phyloP scores from a whole-genome alignment of 1,140 invertebrate genomes.

The Belonocnema kinseyi region DNA sequence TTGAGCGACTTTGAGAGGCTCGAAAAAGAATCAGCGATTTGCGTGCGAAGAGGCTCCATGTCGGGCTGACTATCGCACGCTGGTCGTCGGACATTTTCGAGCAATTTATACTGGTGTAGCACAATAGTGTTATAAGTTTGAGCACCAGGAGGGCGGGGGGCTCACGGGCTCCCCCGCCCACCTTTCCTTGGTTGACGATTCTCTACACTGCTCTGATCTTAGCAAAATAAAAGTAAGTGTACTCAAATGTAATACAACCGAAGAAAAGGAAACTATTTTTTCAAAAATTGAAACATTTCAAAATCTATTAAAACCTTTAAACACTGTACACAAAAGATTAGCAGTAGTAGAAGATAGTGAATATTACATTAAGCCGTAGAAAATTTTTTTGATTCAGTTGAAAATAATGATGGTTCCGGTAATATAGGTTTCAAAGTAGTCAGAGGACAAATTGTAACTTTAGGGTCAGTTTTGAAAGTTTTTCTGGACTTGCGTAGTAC shows the following conservation, averaged over 20 bases:
- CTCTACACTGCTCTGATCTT: conserved; percentile 8
- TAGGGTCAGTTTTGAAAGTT: conserved; percentile 32
- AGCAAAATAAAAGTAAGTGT: not conserved
- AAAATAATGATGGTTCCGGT: not conserved
- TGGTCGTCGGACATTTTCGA: not conserved
- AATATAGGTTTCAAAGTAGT: conserved; percentile 33
- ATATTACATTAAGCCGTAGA: too few species aligned
- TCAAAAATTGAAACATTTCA: not conserved
- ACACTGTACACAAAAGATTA: not conserved
- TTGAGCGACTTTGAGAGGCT: too few species aligned
- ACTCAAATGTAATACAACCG: not conserved
- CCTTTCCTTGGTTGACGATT: conserved; percentile 20
- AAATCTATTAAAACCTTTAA: not conserved
- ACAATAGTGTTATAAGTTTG: not conserved
- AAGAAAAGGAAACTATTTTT: conserved; percentile 3
- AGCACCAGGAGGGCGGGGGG: accelerated
- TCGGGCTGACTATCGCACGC: too few species aligned
- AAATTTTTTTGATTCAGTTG: too few species aligned
- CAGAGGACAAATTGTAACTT: conserved; percentile 39
- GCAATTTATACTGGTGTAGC: not conserved
- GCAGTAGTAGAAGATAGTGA: not conserved
- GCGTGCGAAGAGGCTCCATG: too few species aligned
- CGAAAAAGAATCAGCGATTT: too few species aligned
- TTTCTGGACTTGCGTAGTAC: conserved; percentile 37
- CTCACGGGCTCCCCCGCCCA: not conserved